These are phyloP conservation scores for Hucho hucho DNA, from an alignment of 2,113 vertebrate species.

Conservation along the genomic window DNA sequence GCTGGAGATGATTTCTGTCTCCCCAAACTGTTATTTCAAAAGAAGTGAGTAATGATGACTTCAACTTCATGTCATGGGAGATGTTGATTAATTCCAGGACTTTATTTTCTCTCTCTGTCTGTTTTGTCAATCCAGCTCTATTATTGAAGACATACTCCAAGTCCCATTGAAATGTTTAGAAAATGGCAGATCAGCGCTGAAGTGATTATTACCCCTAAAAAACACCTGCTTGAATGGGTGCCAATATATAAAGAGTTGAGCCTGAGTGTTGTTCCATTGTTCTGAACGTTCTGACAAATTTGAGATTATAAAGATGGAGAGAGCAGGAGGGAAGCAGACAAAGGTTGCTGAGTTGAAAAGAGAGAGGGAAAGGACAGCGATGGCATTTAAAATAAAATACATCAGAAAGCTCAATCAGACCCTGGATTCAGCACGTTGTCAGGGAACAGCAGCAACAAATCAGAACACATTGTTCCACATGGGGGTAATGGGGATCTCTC, in stretches of 20 bases:
- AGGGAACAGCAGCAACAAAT: conserved; percentile 65
- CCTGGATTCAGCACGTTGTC: conserved; percentile 65
- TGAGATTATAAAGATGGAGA: conserved; percentile 46
- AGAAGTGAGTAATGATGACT: conserved; percentile 45
- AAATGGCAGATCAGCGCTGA: conserved; percentile 33
- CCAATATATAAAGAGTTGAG: conserved; percentile 42
- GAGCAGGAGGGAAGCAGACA: conserved; percentile 27
- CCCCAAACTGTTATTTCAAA: conserved; percentile 41
- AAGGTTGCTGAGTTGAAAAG: conserved; percentile 51
- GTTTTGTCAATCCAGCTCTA: conserved; percentile 35
- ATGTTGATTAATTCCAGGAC: conserved; percentile 40
- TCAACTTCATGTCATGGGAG: conserved; percentile 39
- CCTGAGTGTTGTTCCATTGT: conserved; percentile 40
- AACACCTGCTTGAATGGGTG: conserved; percentile 11
- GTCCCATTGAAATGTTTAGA: conserved; percentile 29
- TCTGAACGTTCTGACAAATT: conserved; percentile 58
- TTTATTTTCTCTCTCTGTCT: conserved; percentile 23
- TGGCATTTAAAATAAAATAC: conserved; percentile 48
- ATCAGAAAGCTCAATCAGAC: conserved; percentile 64
- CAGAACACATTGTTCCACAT: conserved; percentile 68
- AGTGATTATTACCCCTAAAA: conserved; percentile 42
- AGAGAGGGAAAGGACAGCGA: conserved; percentile 50
- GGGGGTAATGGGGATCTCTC: conserved; percentile 50
- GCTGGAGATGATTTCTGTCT: conserved; percentile 51
- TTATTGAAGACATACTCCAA: conserved; percentile 21